A percentile compares a stretch with the other conserved stretches of the same genome.
phyloP scores from a whole-genome alignment of 2,797 vertebrate species.

The Pseudochirops cupreus region DNA sequence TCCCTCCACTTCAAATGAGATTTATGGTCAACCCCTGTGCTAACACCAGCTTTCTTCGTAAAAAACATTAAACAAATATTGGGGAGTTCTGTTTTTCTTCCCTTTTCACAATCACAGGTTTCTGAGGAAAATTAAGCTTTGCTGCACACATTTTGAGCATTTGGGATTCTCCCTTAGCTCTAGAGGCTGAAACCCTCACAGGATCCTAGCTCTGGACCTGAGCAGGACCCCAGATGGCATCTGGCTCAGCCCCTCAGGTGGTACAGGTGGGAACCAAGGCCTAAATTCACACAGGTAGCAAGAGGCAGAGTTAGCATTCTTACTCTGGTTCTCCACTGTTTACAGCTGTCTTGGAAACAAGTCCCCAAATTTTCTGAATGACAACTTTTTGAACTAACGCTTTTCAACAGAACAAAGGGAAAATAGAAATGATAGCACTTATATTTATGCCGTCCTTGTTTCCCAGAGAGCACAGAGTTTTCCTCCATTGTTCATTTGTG shows the following conservation, averaged over 20 bases:
- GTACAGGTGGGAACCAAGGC: background rate
- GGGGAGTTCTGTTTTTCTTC: slow-evolving; percentile 16
- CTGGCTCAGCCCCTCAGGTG: background rate
- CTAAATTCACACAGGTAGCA: background rate
- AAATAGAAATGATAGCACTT: background rate
- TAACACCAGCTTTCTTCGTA: slow-evolving; percentile 58
- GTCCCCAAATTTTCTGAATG: background rate
- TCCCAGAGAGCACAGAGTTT: background rate
- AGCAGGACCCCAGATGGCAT: background rate
- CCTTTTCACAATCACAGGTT: background rate
- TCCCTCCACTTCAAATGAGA: slow-evolving; percentile 54
- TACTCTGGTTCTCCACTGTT: background rate
- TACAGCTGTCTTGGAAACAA: background rate
- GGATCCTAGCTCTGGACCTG: background rate
- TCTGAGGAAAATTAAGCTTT: slow-evolving; percentile 22
- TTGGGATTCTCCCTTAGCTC: too few relatives aligned
- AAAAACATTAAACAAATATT: slow-evolving; percentile 75
- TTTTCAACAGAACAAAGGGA: background rate
- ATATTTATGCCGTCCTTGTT: background rate
- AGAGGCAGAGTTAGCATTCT: background rate
- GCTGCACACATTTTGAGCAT: background rate
- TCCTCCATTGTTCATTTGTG: background rate
- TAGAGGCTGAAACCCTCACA: background rate
- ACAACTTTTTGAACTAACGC: background rate
- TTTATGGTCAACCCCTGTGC: slow-evolving; percentile 55